phyloP scores from a whole-genome alignment of 2,797 vertebrate species.

The Centropyge bicolor region DNA sequence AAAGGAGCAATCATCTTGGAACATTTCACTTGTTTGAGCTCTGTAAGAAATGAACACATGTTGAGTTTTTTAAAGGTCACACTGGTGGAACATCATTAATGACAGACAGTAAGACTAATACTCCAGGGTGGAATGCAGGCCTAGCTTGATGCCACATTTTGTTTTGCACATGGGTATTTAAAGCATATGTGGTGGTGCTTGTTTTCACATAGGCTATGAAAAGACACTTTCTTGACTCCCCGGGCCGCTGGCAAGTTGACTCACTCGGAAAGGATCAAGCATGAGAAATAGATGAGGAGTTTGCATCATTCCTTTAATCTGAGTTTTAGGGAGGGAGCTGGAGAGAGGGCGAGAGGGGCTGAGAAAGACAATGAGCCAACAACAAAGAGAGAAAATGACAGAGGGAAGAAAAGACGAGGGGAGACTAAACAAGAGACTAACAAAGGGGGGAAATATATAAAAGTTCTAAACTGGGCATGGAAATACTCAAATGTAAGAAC shows the following conservation, averaged over 20 bases:
- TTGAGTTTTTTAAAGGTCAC: neutral
- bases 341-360: slow-evolving; percentile 18
- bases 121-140: slow-evolving; percentile 39
- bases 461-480: slow-evolving; percentile 10
- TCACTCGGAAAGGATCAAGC: slow-evolving; percentile 59
- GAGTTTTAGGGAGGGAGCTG: slow-evolving; percentile 52
- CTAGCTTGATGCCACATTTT: slow-evolving; percentile 48
- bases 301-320: slow-evolving; percentile 74
- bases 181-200: slow-evolving; percentile 43
- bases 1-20: neutral
- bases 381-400: slow-evolving; percentile 49
- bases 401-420: slow-evolving; percentile 31
- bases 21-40: neutral
- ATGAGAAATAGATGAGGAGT: slow-evolving; percentile 49
- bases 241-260: slow-evolving; percentile 61
- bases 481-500: slow-evolving; percentile 7
- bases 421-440: slow-evolving; percentile 47
- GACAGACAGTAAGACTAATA: slow-evolving; percentile 36
- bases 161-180: slow-evolving; percentile 50
- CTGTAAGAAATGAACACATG: neutral
- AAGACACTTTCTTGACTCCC: slow-evolving; percentile 47
- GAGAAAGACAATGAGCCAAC: slow-evolving; percentile 15
- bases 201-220: slow-evolving; percentile 61
- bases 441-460: slow-evolving; percentile 19
- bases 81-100: slow-evolving; percentile 23